phyloP scores from a whole-genome alignment of 2,113 vertebrate species.

The Azemiops feae region DNA sequence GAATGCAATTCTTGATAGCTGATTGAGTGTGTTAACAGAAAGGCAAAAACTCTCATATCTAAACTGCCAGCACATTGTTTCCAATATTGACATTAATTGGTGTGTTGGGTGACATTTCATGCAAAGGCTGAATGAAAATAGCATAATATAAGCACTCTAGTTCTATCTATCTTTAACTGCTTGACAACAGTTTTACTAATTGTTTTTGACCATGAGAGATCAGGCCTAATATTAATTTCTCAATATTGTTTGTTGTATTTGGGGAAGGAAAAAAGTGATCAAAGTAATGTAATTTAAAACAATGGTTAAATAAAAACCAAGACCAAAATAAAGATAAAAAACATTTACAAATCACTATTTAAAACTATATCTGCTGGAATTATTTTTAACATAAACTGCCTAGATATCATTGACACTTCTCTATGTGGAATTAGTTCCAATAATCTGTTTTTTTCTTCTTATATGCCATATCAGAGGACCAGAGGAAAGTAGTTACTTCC shows the following conservation, averaged over 20 bases:
- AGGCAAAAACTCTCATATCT: background rate
- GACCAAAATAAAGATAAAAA: background rate
- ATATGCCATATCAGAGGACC: background rate
- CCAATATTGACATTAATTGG: conserved; percentile 8
- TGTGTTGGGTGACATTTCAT: background rate
- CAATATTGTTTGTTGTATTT: background rate
- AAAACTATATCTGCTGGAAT: background rate
- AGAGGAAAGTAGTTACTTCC: background rate
- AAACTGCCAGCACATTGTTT: background rate
- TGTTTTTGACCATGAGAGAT: background rate
- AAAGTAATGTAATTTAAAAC: background rate
- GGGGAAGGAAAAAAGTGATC: background rate
- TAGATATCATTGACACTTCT: background rate
- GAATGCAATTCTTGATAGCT: background rate
- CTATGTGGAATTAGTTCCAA: background rate
- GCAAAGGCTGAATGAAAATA: background rate
- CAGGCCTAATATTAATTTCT: background rate
- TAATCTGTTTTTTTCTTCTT: background rate
- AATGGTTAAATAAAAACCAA: background rate
- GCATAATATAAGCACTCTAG: background rate
- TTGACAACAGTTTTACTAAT: background rate
- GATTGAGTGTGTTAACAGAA: background rate
- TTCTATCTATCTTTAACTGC: background rate
- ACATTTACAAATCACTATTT: background rate
- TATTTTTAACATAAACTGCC: background rate